Conservation (phyloP, 2,113 vertebrate genomes). For the Noctilio leporinus region DNA sequence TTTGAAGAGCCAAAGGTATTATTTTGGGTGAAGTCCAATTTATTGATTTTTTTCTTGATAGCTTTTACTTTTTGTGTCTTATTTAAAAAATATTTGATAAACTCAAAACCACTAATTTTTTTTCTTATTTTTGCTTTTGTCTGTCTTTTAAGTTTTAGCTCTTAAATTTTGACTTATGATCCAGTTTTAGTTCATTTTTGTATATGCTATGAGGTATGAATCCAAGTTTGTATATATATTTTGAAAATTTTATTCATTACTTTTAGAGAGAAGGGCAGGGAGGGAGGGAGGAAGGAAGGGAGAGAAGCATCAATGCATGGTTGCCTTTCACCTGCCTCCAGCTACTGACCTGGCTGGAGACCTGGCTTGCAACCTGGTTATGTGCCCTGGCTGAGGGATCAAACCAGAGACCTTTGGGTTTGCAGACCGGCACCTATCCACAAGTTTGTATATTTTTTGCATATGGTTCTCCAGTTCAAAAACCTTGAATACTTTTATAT, state of each 20-base stretch:
- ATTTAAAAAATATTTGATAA: background rate
- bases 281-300: too few species aligned
- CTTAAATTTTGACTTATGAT: background rate
- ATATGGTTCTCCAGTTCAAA: background rate
- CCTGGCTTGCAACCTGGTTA: too few species aligned
- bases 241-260: too few species aligned
- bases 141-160: background rate
- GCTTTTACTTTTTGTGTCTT: background rate
- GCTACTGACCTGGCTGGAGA: too few species aligned
- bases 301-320: too few species aligned
- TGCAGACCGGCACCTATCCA: too few species aligned
- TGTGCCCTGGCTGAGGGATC: too few species aligned
- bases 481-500: background rate
- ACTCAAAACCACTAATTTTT: background rate
- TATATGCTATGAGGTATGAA: background rate
- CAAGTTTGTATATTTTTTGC: background rate
- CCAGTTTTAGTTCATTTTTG: background rate
- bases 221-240: background rate
- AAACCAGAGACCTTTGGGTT: too few species aligned
- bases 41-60: background rate
- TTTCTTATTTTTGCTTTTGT: background rate
- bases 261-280: too few species aligned
- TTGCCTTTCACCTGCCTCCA: too few species aligned
- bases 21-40: background rate
- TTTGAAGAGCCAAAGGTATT: background rate